phyloP scores from a whole-genome alignment of 1,140 invertebrate genomes.

The Drosophila watanabei region DNA sequence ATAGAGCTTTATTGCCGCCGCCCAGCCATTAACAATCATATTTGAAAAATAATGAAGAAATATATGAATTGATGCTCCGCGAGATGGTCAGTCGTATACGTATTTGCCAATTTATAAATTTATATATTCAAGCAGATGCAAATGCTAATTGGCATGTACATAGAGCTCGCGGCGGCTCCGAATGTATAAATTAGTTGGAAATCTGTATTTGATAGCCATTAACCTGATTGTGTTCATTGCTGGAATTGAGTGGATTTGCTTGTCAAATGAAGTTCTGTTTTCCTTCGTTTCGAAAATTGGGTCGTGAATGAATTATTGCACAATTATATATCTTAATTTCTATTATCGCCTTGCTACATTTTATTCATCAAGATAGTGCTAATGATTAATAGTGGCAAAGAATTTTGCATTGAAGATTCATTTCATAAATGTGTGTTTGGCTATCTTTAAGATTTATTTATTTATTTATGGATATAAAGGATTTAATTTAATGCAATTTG shows the following conservation, averaged over 20 bases:
- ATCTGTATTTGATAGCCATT: slow-evolving; percentile 40
- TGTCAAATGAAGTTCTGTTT: slow-evolving; percentile 4
- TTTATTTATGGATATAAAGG: neutral
- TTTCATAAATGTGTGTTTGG: neutral
- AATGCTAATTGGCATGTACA: slow-evolving; percentile 30
- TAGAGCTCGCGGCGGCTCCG: neutral
- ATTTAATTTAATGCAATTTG: slow-evolving; percentile 5
- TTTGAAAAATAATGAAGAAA: slow-evolving; percentile 60
- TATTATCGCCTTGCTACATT: neutral
- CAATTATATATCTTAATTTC: neutral
- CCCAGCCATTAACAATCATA: slow-evolving; percentile 26
- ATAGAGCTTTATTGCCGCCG: slow-evolving; percentile 28
- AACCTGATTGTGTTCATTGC: slow-evolving; percentile 20
- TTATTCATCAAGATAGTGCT: neutral
- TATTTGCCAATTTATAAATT: slow-evolving; percentile 15
- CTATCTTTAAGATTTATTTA: slow-evolving; percentile 2
- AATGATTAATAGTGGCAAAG: neutral
- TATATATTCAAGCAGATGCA: slow-evolving; percentile 30
- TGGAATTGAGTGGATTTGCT: neutral
- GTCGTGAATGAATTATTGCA: slow-evolving; percentile 1
- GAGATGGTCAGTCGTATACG: neutral
- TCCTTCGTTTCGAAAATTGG: neutral
- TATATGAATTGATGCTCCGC: slow-evolving; percentile 50
- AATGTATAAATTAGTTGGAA: slow-evolving; percentile 30
- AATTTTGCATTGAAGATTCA: neutral